Percentiles rank a stretch among this genome's conserved stretches.
These are phyloP conservation scores for Scartelaos histophorus DNA, from an alignment of 2,113 vertebrate genomes.

Conservation along the genomic window DNA sequence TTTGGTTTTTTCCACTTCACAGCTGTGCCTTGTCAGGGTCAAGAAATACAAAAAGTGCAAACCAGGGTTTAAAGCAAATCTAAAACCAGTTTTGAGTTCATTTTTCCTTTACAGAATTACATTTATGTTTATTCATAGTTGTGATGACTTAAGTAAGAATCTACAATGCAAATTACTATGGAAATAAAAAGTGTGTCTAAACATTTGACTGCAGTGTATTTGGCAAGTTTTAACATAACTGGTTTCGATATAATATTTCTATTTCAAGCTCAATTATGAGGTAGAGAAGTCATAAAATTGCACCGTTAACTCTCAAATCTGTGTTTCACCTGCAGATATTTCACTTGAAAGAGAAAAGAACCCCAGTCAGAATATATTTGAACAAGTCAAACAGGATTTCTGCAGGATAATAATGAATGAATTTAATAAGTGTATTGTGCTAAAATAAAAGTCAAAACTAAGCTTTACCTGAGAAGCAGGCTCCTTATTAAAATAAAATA, in stretches of 20 bases:
- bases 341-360: background rate
- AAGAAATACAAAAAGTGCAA: too few relatives aligned
- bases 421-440: background rate
- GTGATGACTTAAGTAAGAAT: too few relatives aligned
- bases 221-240: background rate
- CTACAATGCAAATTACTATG: too few relatives aligned
- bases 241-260: background rate
- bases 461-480: background rate
- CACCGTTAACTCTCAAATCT: background rate
- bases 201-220: too few relatives aligned
- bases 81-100: too few relatives aligned
- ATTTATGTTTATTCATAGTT: too few relatives aligned
- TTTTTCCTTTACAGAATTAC: too few relatives aligned
- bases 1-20: too few relatives aligned
- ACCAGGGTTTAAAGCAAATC: too few relatives aligned
- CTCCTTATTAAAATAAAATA: background rate
- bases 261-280: background rate
- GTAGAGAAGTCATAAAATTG: too few relatives aligned
- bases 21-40: too few relatives aligned
- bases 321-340: background rate
- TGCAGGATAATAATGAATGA: background rate
- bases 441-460: background rate
- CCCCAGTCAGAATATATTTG: background rate
- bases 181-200: too few relatives aligned
- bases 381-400: background rate